A percentile compares a stretch with the other conserved stretches of the same genome.
Conservation (phyloP, 2,797 vertebrate genomes). For the Morelia viridis region DNA sequence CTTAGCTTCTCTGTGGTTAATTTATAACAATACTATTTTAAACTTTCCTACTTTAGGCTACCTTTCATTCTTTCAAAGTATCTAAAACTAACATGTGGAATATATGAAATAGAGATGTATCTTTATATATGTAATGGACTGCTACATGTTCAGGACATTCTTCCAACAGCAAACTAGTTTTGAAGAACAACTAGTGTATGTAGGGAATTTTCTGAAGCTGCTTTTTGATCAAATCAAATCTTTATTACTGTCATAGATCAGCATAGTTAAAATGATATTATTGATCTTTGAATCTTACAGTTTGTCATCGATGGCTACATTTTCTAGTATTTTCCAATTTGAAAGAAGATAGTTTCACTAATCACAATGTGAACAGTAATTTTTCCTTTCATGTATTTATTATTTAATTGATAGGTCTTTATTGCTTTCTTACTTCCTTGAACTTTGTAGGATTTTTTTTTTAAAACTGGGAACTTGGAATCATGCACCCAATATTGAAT, state of each 20-base stretch:
- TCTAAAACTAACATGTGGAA: neutral
- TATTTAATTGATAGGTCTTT: neutral
- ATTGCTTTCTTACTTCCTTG: no score
- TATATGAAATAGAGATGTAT: neutral
- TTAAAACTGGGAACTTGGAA: no score
- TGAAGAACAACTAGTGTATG: constrained; percentile 2
- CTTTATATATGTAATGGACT: neutral
- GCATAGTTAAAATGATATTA: no score
- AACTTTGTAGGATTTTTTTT: no score
- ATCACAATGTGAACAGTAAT: fast-evolving
- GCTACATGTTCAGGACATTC: neutral
- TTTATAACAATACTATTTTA: neutral
- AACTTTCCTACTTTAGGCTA: neutral
- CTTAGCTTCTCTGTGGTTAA: neutral
- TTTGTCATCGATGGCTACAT: neutral
- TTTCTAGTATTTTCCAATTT: neutral
- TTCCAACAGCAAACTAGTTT: neutral
- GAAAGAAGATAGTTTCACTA: neutral
- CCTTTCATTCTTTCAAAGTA: neutral
- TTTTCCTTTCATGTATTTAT: neutral
- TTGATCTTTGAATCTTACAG: neutral
- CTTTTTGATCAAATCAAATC: neutral
- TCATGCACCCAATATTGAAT: no score
- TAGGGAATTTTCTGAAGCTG: neutral
- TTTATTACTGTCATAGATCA: no score